Conservation (phyloP, 1,140 invertebrate species). For the Leptopilina boulardi region DNA sequence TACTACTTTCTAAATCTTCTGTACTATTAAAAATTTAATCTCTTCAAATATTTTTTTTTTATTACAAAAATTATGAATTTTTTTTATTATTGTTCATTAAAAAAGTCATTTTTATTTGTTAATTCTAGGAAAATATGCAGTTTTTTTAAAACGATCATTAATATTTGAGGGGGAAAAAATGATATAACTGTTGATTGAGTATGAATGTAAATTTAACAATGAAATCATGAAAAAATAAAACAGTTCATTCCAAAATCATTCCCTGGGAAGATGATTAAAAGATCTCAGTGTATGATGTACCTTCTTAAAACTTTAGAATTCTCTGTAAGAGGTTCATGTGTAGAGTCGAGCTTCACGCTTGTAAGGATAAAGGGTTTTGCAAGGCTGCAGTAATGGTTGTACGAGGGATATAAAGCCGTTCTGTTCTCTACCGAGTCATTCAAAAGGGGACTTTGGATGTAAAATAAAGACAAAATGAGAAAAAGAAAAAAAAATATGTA, state of each 20-base stretch:
- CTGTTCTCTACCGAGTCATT: conserved; percentile 30
- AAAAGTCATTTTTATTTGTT: too few species aligned
- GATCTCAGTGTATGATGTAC: background rate
- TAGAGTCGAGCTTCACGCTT: conserved; percentile 26
- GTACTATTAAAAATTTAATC: too few species aligned
- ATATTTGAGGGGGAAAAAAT: too few species aligned
- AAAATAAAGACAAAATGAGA: conserved; percentile 15
- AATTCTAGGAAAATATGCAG: too few species aligned
- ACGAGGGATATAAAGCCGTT: conserved; percentile 31
- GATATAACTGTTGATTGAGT: too few species aligned
- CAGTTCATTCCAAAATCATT: background rate
- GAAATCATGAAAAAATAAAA: background rate
- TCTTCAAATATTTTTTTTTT: too few species aligned
- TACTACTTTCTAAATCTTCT: too few species aligned
- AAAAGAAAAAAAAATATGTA: conserved; percentile 10
- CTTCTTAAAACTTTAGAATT: conserved; percentile 22
- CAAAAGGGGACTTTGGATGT: background rate
- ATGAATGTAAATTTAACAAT: background rate
- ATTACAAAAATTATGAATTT: too few species aligned
- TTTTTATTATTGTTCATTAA: too few species aligned
- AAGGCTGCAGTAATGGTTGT: conserved; percentile 32
- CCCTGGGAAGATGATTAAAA: conserved; percentile 12
- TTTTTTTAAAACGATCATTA: too few species aligned
- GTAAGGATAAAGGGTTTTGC: conserved; percentile 25
- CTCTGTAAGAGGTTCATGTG: conserved; percentile 10